phyloP scores from a whole-genome alignment of 2,113 vertebrate species.

The Odocoileus hemionus region DNA sequence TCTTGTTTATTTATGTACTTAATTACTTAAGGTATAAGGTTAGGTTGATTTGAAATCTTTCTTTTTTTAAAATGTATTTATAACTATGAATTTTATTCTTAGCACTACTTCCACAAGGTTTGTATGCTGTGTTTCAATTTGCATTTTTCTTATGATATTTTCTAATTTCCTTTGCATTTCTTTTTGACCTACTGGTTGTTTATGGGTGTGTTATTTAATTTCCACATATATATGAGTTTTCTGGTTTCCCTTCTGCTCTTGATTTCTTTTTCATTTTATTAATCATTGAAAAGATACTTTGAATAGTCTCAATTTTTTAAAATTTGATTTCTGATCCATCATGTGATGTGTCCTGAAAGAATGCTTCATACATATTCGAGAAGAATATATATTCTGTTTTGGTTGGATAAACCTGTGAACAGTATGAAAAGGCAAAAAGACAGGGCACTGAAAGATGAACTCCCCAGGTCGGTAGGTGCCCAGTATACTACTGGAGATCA shows the following conservation, averaged over 20 bases:
- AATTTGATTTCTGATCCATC: not conserved
- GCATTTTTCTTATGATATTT: not conserved
- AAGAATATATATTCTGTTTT: not conserved
- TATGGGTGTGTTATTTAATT: not conserved
- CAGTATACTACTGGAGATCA: not conserved
- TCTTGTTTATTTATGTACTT: not conserved
- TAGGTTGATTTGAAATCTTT: not conserved
- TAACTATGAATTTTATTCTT: not conserved
- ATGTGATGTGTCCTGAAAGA: not conserved
- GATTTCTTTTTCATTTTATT: not conserved
- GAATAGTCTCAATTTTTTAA: not conserved
- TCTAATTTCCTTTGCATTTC: not conserved
- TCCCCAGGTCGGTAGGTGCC: not conserved
- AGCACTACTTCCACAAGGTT: not conserved
- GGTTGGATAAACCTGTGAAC: not conserved
- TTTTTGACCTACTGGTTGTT: not conserved
- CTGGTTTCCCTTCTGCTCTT: not conserved
- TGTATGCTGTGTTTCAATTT: not conserved
- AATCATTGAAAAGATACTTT: not conserved
- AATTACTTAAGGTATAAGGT: not conserved
- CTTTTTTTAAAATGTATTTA: not conserved
- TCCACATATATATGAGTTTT: not conserved
- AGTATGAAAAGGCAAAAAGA: not conserved
- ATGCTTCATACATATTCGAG: not conserved
- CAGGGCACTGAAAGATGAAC: not conserved